phyloP scores from a whole-genome alignment of 2,797 vertebrate species.

The Neosalanx taihuensis region DNA sequence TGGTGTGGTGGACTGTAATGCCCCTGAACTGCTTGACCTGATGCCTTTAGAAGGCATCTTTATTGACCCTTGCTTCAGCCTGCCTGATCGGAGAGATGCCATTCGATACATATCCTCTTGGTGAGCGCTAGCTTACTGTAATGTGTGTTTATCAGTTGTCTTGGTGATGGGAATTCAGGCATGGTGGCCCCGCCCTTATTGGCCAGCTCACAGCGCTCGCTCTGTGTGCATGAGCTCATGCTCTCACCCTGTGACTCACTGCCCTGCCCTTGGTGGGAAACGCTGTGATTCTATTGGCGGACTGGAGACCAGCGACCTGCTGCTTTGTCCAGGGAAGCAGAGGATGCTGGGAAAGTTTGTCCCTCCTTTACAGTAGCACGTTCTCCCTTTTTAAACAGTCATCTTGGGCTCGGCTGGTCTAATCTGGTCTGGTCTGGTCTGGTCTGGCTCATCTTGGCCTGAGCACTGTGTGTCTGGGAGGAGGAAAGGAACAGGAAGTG shows the following conservation, averaged over 20 bases:
- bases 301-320: constrained; percentile 48
- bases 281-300: constrained; percentile 53
- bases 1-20: too few relatives aligned
- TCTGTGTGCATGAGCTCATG: constrained; percentile 71
- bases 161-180: constrained; percentile 65
- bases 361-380: constrained; percentile 48
- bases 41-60: too few relatives aligned
- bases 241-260: constrained; percentile 33
- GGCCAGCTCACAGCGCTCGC: constrained; percentile 45
- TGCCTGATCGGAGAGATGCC: constrained; percentile 31
- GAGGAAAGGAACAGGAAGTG: not conserved
- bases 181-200: constrained; percentile 63
- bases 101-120: not conserved
- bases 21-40: too few relatives aligned
- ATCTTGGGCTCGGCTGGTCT: not conserved
- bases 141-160: constrained; percentile 64
- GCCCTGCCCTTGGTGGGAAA: constrained; percentile 60
- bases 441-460: constrained; percentile 6
- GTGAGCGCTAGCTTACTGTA: constrained; percentile 31
- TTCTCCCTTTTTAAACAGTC: constrained; percentile 27
- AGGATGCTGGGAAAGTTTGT: constrained; percentile 62
- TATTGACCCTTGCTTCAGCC: not conserved
- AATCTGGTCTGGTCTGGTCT: not conserved
- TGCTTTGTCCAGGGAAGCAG: constrained; percentile 45
- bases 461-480: constrained; percentile 8